phyloP scores from a whole-genome alignment of 2,888 invertebrate species.

The Sarcophaga rosellei region DNA sequence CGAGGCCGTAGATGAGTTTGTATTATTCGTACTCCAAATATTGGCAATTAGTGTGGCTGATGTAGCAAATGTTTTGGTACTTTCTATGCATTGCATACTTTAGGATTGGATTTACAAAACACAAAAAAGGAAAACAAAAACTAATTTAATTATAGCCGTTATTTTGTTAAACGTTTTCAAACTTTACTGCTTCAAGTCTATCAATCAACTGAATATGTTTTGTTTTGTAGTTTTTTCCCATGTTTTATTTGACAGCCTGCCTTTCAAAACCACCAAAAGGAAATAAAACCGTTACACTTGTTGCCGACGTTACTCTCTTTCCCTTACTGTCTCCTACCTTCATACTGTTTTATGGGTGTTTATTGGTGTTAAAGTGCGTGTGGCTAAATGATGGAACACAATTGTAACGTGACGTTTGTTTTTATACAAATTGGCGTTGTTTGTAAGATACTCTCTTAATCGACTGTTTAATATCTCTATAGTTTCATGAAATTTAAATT shows the following conservation, averaged over 20 bases:
- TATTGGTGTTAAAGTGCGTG: neutral
- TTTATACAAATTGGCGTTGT: too few species aligned
- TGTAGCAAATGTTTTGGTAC: constrained; percentile 14
- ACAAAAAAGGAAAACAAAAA: neutral
- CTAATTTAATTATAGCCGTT: constrained; percentile 11
- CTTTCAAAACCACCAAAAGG: too few species aligned
- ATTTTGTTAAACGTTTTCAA: constrained; percentile 7
- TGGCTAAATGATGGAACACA: too few species aligned
- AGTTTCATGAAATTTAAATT: too few species aligned
- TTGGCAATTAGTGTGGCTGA: neutral
- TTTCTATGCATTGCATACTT: constrained; percentile 68
- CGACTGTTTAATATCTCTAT: too few species aligned
- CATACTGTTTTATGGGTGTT: neutral
- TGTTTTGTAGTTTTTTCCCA: neutral
- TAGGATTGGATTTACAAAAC: constrained; percentile 14
- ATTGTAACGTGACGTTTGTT: too few species aligned
- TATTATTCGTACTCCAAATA: neutral
- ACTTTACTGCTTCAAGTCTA: constrained; percentile 38
- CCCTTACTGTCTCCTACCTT: neutral
- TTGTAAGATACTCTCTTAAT: too few species aligned
- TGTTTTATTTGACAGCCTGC: constrained; percentile 1
- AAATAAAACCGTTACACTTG: constrained; percentile 27
- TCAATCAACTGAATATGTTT: constrained; percentile 62
- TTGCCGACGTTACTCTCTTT: constrained; percentile 12
- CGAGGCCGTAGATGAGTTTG: neutral